A percentile compares a stretch with the other conserved stretches of the same genome.
These are phyloP conservation scores for Metallyticus violacea DNA, from an alignment of 2,888 invertebrate genomes.

Conservation along the genomic window DNA sequence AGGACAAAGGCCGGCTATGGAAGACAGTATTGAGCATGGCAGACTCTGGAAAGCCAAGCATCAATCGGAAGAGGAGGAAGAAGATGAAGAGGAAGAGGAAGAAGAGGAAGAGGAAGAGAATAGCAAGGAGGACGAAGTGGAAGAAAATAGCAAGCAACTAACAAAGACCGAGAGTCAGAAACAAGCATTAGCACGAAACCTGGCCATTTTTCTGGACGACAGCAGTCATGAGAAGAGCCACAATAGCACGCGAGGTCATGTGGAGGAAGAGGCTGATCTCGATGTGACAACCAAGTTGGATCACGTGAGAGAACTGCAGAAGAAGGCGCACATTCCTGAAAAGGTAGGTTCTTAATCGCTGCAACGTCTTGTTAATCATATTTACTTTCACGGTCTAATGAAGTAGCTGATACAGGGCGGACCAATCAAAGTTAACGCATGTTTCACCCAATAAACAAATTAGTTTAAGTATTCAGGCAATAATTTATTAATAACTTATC, in stretches of 20 bases:
- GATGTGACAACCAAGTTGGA: conserved; percentile 11
- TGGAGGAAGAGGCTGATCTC: conserved; percentile 9
- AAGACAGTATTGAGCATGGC: conserved; percentile 4
- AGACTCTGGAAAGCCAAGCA: not conserved
- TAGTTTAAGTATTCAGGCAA: too few species aligned
- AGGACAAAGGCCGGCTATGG: not conserved
- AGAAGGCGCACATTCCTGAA: conserved; percentile 6
- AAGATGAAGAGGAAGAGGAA: not conserved
- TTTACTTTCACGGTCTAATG: too few species aligned
- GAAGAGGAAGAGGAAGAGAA: not conserved
- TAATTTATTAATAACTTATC: too few species aligned
- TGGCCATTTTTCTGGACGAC: conserved; percentile 1
- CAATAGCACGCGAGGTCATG: not conserved
- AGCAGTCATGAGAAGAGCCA: not conserved
- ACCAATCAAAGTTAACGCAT: too few species aligned
- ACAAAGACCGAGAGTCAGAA: not conserved
- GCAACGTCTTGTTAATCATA: too few species aligned
- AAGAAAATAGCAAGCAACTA: not conserved
- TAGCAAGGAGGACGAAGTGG: not conserved
- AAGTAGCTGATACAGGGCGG: too few species aligned
- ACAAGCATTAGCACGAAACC: not conserved
- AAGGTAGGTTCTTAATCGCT: not conserved
- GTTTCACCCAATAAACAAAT: too few species aligned
- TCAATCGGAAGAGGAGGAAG: not conserved
- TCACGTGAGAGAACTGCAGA: conserved; percentile 19